Percentiles rank a stretch among this genome's conserved stretches.
phyloP scores from a whole-genome alignment of 2,113 vertebrate species.

The Suncus etruscus region DNA sequence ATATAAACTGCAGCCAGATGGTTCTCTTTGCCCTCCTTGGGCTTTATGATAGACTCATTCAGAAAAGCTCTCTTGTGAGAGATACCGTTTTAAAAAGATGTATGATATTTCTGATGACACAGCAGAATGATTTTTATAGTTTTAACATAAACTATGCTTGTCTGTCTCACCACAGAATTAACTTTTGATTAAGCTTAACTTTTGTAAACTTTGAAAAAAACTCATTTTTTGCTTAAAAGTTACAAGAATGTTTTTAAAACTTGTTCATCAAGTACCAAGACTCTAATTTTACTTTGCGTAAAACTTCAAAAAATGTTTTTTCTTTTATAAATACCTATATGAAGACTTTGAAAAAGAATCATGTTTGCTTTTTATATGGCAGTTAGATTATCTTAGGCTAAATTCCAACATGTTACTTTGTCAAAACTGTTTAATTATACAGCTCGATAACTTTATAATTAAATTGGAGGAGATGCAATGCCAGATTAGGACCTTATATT shows the following conservation, averaged over 20 bases:
- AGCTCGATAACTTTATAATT: slow-evolving; percentile 43
- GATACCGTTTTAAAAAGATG: not conserved
- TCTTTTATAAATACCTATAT: slow-evolving; percentile 67
- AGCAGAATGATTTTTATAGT: slow-evolving; percentile 17
- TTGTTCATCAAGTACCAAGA: slow-evolving; percentile 76
- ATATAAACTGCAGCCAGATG: slow-evolving; percentile 66
- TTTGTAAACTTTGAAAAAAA: slow-evolving; percentile 52
- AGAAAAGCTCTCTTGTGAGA: slow-evolving; percentile 55
- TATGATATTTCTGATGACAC: slow-evolving; percentile 44
- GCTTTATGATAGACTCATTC: slow-evolving; percentile 50
- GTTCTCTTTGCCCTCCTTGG: slow-evolving; percentile 8
- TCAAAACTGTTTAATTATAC: not conserved
- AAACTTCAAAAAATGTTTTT: slow-evolving; percentile 77
- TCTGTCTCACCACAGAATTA: slow-evolving; percentile 46
- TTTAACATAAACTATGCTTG: not conserved
- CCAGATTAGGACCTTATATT: not conserved
- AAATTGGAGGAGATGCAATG: not conserved
- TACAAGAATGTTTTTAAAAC: slow-evolving; percentile 46
- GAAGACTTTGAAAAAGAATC: slow-evolving; percentile 62
- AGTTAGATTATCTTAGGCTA: slow-evolving; percentile 41
- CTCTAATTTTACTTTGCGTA: slow-evolving; percentile 70
- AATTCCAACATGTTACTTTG: slow-evolving; percentile 33
- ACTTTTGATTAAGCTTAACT: slow-evolving; percentile 42
- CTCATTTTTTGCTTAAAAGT: slow-evolving; percentile 60
- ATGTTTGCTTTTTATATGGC: no score